phyloP scores from a whole-genome alignment of 2,888 invertebrate species.

The Dryadula phaetusa region DNA sequence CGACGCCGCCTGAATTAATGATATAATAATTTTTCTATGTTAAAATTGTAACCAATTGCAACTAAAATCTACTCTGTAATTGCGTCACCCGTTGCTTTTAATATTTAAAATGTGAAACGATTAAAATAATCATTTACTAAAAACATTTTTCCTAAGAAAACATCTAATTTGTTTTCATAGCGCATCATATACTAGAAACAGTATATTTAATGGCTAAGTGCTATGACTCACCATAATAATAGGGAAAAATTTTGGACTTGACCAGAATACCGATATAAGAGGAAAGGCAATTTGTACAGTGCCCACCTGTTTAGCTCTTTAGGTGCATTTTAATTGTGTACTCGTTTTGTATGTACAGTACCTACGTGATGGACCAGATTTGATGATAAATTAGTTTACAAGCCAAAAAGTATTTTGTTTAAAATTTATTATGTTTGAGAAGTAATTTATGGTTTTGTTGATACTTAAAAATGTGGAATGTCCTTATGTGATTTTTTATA shows the following conservation, averaged over 20 bases:
- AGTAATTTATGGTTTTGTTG: constrained; percentile 8
- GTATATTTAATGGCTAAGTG: constrained; percentile 67
- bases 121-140: constrained; percentile 20
- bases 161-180: constrained; percentile 37
- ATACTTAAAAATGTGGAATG: neutral
- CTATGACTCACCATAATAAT: constrained; percentile 72
- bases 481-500: constrained; percentile 3
- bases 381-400: constrained; percentile 19
- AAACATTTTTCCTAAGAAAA: constrained; percentile 21
- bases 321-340: constrained; percentile 67
- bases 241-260: constrained; percentile 69
- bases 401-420: constrained; percentile 17
- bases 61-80: too few species aligned
- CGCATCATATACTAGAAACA: constrained; percentile 54
- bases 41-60: too few species aligned
- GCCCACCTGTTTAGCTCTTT: constrained; percentile 56
- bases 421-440: constrained; percentile 9
- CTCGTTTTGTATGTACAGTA: constrained; percentile 60
- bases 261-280: constrained; percentile 65
- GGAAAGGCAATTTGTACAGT: constrained; percentile 66
- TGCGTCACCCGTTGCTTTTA: too few species aligned
- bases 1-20: too few species aligned
- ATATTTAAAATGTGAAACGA: neutral
- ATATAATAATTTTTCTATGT: too few species aligned
- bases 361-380: constrained; percentile 44